Evolutionary conservation across 2,888 invertebrate genomes (phyloP), one percentile per base, ranked within the genome.

Genomic region (Aproaerema taeniolella): DNA sequence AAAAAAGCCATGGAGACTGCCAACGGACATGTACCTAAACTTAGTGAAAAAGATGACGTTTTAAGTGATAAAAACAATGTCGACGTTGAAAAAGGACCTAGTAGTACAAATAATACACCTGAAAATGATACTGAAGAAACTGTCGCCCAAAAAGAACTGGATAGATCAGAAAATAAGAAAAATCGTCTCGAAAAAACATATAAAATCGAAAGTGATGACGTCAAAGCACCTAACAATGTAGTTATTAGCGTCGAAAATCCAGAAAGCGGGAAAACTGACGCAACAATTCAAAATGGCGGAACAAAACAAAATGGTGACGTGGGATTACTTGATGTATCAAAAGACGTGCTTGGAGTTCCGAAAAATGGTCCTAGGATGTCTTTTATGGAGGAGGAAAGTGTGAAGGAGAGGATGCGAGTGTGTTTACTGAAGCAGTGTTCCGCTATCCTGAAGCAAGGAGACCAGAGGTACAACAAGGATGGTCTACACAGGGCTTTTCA

Each of bases 321-420:
- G n/a, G 38, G 10, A 17, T 28, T 24, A 20, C 13, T 24, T 13
- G 33, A 15, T 14, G 15, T 30, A 28, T 1, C 12, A 6, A 39
- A 28, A 14, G 62, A 67, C 32, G 44, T 63, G 8, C 45, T 74
- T 17, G 63, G 61, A 1, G 64, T 73, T 8, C 65, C 72, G 0
- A 58, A 70, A 9, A 60, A 57, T 29, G 72, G 74, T 1, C 79
- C 72, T 13, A 56, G 81, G 26, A 90, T 89, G 78, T 91, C 91
- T 16, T 88, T 89, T 41, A 92, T 92, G 91, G 92, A 92, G 58
- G 91, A 91, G 55, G 92, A 92, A 61, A 90, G 89, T 62, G 86
- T 90, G 2, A 81, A 89, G 52, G 92, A 92, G 58, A 87, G 89
- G 38, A 72, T 89, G 41, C 85, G 91, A 41, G 58, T 88, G 49